phyloP scores from a whole-genome alignment of 2,888 invertebrate species.

The Hymenopus coronatus region DNA sequence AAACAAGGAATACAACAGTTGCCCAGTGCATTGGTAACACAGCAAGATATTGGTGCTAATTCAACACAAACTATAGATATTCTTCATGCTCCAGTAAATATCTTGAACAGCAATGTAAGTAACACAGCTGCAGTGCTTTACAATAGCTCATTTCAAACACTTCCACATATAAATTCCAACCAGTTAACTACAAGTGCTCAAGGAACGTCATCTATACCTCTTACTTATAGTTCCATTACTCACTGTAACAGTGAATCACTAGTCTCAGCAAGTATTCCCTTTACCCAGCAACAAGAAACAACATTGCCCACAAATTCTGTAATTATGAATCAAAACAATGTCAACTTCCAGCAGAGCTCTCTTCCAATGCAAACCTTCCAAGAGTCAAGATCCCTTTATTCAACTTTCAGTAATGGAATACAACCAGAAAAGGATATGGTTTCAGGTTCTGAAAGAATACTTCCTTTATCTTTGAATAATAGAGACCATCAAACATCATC shows the following conservation, averaged over 20 bases:
- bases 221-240: slow-evolving; percentile 24
- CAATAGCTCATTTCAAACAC: slow-evolving; percentile 33
- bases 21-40: not conserved
- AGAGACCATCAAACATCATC: not conserved
- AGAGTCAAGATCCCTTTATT: not conserved
- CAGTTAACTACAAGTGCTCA: not conserved
- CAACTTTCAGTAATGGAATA: not conserved
- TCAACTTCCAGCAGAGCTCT: not conserved
- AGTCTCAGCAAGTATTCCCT: slow-evolving; percentile 24
- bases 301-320: slow-evolving; percentile 31
- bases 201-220: not conserved
- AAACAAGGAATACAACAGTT: slow-evolving; percentile 17
- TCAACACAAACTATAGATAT: slow-evolving; percentile 35
- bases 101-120: slow-evolving; percentile 34
- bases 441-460: not conserved
- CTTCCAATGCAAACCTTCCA: not conserved
- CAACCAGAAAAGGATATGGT: not conserved
- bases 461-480: not conserved
- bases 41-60: slow-evolving; percentile 24
- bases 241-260: slow-evolving; percentile 30
- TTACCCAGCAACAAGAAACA: slow-evolving; percentile 31
- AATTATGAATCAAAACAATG: slow-evolving; percentile 35
- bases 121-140: slow-evolving; percentile 31
- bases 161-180: slow-evolving; percentile 26
- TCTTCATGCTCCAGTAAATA: slow-evolving; percentile 34